Evolutionary conservation across 2,113 vertebrate species (phyloP), one percentile per base, ranked within the genome.

Genomic region (Phoenicopterus ruber): DNA sequence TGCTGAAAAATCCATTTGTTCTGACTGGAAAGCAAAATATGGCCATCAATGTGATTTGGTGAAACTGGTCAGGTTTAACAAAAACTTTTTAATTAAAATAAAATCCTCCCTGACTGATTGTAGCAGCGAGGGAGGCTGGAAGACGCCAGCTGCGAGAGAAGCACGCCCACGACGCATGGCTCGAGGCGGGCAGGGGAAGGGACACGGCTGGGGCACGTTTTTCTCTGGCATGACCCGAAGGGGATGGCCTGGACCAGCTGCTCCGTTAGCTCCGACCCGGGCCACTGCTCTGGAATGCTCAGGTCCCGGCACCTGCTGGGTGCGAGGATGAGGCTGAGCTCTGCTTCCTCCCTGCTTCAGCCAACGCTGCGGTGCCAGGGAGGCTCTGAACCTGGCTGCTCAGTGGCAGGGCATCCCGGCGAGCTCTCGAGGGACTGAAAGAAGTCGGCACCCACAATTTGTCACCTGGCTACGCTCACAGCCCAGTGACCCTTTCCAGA

Each of bases 121-220:
- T 5, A 70, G 77, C 26, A 57, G 36, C 0, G 15, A 38, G 9
- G 26, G 36, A 52, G 34, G 66, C 34, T 32, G 84, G 61, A 34
- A 18, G 34, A 21, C 0, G 7, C 36, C 46, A 25, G 17, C 13
- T 11, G 22, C 3, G 65, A 82, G 36, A 61, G 72, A 38, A 46
- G 47, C 66, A 14, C 0, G 0, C 17, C n/a, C 24, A 4, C 11
- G 81, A 24, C 1, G 1, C 40, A 7, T 1, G 21, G 65, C 17
- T 36, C 1, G 3, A 28, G 50, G 46, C 58, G 46, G 29, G 34
- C 83, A 91, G 21, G 38, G 36, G 25, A 44, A 13, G n/a, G 70
- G 32, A 28, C 81, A 59, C 0, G 0, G 80, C 65, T 24, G n/a
- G 42, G 52, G 6, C 49, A 31, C 0, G 0, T 19, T 81, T 19